Evolutionary conservation across 2,797 vertebrate genomes (phyloP).

Genomic region (Sparus aurata): DNA sequence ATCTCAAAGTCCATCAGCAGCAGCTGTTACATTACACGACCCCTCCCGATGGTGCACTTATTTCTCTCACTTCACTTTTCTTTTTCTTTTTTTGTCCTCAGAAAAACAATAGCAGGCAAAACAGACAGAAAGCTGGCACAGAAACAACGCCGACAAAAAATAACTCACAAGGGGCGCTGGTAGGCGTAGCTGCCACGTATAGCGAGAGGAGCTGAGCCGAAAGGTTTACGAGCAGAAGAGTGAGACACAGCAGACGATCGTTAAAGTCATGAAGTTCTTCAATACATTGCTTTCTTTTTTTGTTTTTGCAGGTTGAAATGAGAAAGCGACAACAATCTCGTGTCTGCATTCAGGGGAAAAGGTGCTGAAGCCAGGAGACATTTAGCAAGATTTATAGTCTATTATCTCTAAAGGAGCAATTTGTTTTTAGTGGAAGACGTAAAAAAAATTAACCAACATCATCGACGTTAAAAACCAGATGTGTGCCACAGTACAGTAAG

Average conservation of each 20-base stretch:
- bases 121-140: background rate
- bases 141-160: background rate
- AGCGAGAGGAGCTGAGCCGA: background rate
- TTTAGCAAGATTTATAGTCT: too few relatives aligned
- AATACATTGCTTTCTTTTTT: background rate
- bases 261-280: background rate
- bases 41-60: constrained; percentile 15
- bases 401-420: too few relatives aligned
- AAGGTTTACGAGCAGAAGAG: background rate
- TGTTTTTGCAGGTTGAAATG: background rate
- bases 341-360: too few relatives aligned
- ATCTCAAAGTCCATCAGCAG: constrained; percentile 55
- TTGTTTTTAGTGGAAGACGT: too few relatives aligned
- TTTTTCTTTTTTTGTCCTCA: too few relatives aligned
- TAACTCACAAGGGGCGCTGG: background rate
- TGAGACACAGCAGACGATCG: background rate
- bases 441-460: too few relatives aligned
- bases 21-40: constrained; percentile 38
- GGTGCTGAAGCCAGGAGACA: too few relatives aligned
- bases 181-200: background rate
- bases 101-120: constrained; percentile 6
- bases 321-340: background rate
- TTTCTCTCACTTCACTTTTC: constrained; percentile 10
- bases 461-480: too few relatives aligned
- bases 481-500: too few relatives aligned